Base-by-base conservation (phyloP, 2,797 vertebrate genomes). In the Orientallactaga sibirica region DNA sequence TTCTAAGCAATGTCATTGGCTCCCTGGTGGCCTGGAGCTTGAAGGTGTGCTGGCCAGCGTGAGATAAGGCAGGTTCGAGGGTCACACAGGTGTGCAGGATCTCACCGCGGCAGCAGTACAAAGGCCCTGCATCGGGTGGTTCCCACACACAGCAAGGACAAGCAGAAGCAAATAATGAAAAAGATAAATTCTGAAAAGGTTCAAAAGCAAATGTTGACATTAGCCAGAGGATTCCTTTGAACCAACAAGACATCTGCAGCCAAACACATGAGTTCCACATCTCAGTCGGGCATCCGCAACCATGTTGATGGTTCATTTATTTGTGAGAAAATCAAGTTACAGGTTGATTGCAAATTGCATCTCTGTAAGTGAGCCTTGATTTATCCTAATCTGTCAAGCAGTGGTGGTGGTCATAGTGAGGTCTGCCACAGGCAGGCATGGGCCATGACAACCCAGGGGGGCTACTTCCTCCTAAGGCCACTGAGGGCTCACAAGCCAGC, bases 21-120 rank as follows among this genome's bases (percentile, higher is more conserved):
- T 14, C 78, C 71, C 96, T 66, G 24, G 25, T 48, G 92, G 15
- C 25, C 4, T 2, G 66, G 41, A 61, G 16, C 33, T 19, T 66
- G 62, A 62, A 62, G 75, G 33, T 18, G 12, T 25, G 83, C 68
- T n/a, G 0, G 20, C 15, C 37, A 7, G 48, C 0, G 0, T 70
- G 15, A 80, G 96, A 93, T 93, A 98, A 97, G 87, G 0, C 79
- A 22, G 33, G 94, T 97, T 97, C 97, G 95, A 98, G 97, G 95
- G 92, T 84, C 77, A 68, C 82, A 94, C 99, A 99, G 99, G 98
- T 99, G 99, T 95, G 77, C 64, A 71, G 97, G 97, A 93, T 99
- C 99, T 97, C 99, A 99, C 95, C 82, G 81, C 37, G 22, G 18
- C 3, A 0, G 20, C 55, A 52, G 6, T 1, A 4, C 48, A 27